Percentiles rank a stretch among this genome's conserved stretches.
Conservation (phyloP, 2,888 invertebrate species). For the Drosophila cyrtoloma region DNA sequence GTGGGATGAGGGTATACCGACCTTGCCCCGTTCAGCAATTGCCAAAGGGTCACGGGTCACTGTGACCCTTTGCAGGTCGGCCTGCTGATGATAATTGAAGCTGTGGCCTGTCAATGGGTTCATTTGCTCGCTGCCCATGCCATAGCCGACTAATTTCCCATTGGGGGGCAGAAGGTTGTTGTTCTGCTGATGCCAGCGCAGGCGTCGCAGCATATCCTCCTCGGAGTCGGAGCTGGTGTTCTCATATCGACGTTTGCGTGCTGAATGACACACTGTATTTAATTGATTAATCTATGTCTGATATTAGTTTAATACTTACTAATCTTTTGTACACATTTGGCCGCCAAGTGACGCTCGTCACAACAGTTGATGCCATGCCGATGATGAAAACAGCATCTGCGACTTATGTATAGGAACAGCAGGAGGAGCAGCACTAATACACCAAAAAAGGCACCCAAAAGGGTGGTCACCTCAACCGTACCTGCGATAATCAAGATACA, state of each 20-base stretch:
- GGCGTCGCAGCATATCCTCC: constrained; percentile 88
- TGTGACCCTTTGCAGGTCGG: constrained; percentile 84
- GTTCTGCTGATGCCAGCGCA: constrained; percentile 86
- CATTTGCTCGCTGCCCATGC: constrained; percentile 80
- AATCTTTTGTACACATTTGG: constrained; percentile 85
- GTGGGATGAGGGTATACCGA: constrained; percentile 84
- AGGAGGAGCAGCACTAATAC: constrained; percentile 93
- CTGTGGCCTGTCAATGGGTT: constrained; percentile 83
- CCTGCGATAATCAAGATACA: constrained; percentile 66
- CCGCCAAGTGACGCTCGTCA: constrained; percentile 86
- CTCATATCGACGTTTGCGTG: constrained; percentile 84
- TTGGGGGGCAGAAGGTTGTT: constrained; percentile 81
- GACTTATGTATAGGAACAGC: constrained; percentile 94
- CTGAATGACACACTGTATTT: constrained; percentile 53
- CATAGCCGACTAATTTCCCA: constrained; percentile 82
- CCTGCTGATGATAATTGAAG: constrained; percentile 82
- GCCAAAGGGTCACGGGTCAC: constrained; percentile 85
- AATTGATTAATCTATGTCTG: not conserved
- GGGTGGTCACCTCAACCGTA: constrained; percentile 93
- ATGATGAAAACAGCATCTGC: constrained; percentile 89
- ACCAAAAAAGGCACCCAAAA: constrained; percentile 94
- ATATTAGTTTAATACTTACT: constrained; percentile 74
- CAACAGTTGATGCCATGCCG: constrained; percentile 88
- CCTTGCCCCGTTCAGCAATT: constrained; percentile 85
- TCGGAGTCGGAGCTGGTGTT: constrained; percentile 91